Percentiles rank a stretch among this genome's conserved stretches.
These are phyloP conservation scores for Indicator indicator DNA, from an alignment of 2,113 vertebrate genomes.

Conservation along the genomic window DNA sequence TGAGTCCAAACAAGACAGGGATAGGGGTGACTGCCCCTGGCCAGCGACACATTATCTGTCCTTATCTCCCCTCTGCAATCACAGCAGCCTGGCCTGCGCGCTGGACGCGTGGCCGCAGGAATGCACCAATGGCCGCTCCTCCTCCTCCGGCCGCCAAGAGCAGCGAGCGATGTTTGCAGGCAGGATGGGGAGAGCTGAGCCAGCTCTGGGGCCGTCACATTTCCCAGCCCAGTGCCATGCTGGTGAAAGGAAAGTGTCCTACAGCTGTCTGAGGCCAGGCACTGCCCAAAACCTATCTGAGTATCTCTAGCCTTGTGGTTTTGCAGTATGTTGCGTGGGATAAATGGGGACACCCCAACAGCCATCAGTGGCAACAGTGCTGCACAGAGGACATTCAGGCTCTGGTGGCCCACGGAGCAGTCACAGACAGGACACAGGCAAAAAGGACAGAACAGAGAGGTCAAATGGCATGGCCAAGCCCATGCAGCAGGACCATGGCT, in stretches of 20 bases:
- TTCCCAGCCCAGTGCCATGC: background rate
- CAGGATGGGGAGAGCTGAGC: background rate
- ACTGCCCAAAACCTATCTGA: background rate
- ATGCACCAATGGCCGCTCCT: background rate
- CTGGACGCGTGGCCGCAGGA: background rate
- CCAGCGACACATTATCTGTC: background rate
- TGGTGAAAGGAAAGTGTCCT: background rate
- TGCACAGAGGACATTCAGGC: background rate
- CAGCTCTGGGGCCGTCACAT: background rate
- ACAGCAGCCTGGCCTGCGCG: background rate
- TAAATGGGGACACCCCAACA: accelerated
- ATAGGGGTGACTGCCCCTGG: background rate
- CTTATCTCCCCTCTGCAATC: background rate
- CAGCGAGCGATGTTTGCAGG: background rate
- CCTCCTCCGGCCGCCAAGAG: background rate
- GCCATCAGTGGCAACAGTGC: background rate
- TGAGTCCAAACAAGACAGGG: background rate
- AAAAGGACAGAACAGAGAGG: background rate
- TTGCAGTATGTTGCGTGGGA: background rate
- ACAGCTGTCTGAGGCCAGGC: background rate
- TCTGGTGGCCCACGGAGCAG: accelerated
- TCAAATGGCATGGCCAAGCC: background rate
- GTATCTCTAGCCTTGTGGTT: background rate
- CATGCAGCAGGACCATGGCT: accelerated
- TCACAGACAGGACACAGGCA: background rate